phyloP scores from a whole-genome alignment of 2,888 invertebrate genomes.

The Lasioglossum villosulum region DNA sequence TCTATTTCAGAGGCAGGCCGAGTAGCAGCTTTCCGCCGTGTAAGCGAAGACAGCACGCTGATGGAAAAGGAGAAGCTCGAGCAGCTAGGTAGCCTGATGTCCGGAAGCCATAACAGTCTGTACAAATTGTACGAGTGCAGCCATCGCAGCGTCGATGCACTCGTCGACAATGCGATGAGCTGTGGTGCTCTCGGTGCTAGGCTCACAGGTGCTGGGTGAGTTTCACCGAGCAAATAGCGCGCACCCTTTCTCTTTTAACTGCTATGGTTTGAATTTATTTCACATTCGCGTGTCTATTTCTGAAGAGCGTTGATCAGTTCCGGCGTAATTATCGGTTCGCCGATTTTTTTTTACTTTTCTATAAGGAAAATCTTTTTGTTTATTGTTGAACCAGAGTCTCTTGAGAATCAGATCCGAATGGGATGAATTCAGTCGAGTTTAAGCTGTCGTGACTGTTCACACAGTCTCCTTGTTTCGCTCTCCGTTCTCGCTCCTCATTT shows the following conservation, averaged over 20 bases:
- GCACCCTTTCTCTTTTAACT: not conserved
- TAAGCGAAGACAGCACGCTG: conserved; percentile 74
- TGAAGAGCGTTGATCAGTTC: too few relatives aligned
- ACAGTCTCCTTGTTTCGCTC: not conserved
- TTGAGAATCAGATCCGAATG: not conserved
- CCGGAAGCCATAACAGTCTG: conserved; percentile 94
- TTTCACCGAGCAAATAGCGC: conserved; percentile 28
- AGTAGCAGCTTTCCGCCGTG: conserved; percentile 86
- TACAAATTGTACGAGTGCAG: conserved; percentile 96
- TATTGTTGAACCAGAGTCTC: not conserved
- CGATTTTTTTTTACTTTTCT: too few relatives aligned
- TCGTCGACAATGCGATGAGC: conserved; percentile 91
- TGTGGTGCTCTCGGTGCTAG: conserved; percentile 92
- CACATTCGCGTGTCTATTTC: not conserved
- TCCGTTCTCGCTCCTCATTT: not conserved
- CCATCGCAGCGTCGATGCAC: conserved; percentile 92
- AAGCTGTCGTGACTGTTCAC: not conserved
- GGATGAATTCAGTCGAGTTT: not conserved
- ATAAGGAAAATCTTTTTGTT: not conserved
- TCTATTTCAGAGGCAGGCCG: conserved; percentile 91
- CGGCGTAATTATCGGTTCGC: too few relatives aligned
- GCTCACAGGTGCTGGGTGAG: conserved; percentile 96
- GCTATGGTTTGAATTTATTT: not conserved
- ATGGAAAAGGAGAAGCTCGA: conserved; percentile 84
- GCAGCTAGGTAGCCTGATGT: conserved; percentile 93